Evolutionary conservation across 2,797 vertebrate genomes (phyloP).

Genomic region (Psittacula echo): DNA sequence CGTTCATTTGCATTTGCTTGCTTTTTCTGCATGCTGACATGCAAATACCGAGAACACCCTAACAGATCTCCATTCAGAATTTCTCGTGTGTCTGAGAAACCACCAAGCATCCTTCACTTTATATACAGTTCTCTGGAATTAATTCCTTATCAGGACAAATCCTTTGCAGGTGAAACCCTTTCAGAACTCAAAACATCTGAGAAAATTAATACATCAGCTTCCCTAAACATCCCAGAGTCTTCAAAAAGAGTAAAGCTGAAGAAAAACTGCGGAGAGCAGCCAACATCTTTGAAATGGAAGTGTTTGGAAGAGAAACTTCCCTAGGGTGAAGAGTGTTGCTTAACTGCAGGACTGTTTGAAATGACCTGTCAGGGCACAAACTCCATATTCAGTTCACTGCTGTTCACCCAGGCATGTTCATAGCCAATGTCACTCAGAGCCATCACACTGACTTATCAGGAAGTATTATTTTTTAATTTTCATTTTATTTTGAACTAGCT

Average conservation of each 20-base stretch:
- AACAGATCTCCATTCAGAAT: constrained; percentile 46
- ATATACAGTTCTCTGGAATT: constrained; percentile 20
- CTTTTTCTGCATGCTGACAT: constrained; percentile 42
- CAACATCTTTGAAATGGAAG: constrained; percentile 46
- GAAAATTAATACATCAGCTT: constrained; percentile 10
- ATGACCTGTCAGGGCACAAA: not conserved
- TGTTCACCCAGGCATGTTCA: not conserved
- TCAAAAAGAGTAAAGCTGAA: constrained; percentile 35
- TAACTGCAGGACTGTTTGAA: constrained; percentile 50
- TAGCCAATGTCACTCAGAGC: not conserved
- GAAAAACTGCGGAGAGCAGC: constrained; percentile 47
- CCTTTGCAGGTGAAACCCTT: constrained; percentile 65
- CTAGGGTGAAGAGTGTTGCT: constrained; percentile 60
- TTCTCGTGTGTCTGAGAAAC: not conserved
- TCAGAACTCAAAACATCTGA: constrained; percentile 60
- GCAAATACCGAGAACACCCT: constrained; percentile 4
- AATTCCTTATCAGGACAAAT: constrained; percentile 50
- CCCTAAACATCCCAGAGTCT: constrained; percentile 12
- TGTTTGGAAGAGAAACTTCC: constrained; percentile 60
- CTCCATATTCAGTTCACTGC: not conserved
- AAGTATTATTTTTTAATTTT: constrained; percentile 26
- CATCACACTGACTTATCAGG: constrained; percentile 27
- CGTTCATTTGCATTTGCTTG: constrained; percentile 55
- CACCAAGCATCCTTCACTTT: not conserved
- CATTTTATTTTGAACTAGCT: constrained; percentile 47